Base-by-base conservation (phyloP, 1,140 invertebrate species). In the Eciton burchellii region DNA sequence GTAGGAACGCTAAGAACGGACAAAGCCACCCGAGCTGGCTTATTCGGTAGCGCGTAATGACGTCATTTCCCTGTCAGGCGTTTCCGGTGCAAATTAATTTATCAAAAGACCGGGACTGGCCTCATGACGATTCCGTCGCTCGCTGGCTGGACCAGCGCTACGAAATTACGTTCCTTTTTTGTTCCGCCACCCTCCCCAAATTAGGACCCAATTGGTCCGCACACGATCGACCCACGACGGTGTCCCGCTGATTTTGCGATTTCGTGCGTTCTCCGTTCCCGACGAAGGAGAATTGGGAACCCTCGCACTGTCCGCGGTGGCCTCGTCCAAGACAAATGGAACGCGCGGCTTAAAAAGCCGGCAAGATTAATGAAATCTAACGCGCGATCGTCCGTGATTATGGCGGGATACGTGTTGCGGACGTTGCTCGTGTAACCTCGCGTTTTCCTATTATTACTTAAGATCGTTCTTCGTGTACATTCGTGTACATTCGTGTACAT, bases 41-140 rank as follows among this genome's bases (percentile, higher is more conserved):
- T 56, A 74, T 66, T 81, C 86, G 86, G 87, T 88, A 88, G 87
- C 85, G 68, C 74, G 88, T 92, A 92, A 92, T 88, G 84, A 88
- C 91, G 91, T 89, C 86, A 91, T 91, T 92, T 91, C 85, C 88
- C 84, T 88, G 91, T 91, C 91, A 91, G 90, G 52, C 76, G 85
- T 90, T 92, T 92, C 91, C 91, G 89, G 91, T 90, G 89, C 84
- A 91, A 92, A 92, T 92, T 92, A 92, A 92, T 92, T 92, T 92
- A 92, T 92, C 91, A 92, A 89, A 65, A 81, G 52, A 47, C 60
- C 77, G 47, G 47, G 54, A 49, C 70, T 35, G 54, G 11, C 16
- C 41, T 26, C 57, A 57, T n/a, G 54, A 76, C 45, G 47, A 71
- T 85, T 68, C 65, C 76, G 76, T 62, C 45, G 65, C 59, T 84